Evolutionary conservation across 2,888 invertebrate species (phyloP), one percentile per base, ranked within the genome.

Genomic region (Iphiclides podalirius): DNA sequence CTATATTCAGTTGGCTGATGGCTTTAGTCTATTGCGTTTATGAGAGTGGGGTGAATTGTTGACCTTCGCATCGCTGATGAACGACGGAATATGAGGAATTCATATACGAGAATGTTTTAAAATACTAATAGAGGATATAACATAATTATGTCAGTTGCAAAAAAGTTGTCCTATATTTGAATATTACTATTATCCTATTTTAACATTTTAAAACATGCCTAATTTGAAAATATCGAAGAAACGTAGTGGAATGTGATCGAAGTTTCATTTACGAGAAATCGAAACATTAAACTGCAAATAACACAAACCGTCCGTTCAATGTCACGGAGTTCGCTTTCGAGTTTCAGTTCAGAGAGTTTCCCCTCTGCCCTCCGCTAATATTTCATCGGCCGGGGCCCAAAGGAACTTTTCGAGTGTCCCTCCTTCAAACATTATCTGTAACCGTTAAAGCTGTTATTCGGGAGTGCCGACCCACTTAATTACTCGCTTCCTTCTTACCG

Each of bases 381-480:
- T 54, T 56, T 57, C 58, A 57, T 52, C 56, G 45, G 55, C 43
- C 51, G 43, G 16, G 12, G 55, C 47, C 48, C 47, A 12, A 38
- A 54, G 58, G 54, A 62, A 65, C 54, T 63, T 62, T 56, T 49
- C 54, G 55, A 59, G 60, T 60, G 55, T 44, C 52, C 51, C 53
- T 46, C n/a, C n/a, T 54, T 45, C 57, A 56, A 50, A 52, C 58
- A 60, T 63, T 64, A 65, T 63, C 64, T 56, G 60, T 53, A 60
- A 62, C 66, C 61, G 69, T 65, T 66, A 65, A 59, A 67, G 66
- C 64, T 63, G 70, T 67, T 67, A 58, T 53, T 50, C 28, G 38
- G 55, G 54, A 57, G 59, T 58, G 54, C 63, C 60, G 59, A 56
- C 61, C 62, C 63, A 60, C 64, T 65, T 71, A 70, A 71, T 70